Conservation (phyloP, 2,113 vertebrate genomes). For the Xenopus laevis region DNA sequence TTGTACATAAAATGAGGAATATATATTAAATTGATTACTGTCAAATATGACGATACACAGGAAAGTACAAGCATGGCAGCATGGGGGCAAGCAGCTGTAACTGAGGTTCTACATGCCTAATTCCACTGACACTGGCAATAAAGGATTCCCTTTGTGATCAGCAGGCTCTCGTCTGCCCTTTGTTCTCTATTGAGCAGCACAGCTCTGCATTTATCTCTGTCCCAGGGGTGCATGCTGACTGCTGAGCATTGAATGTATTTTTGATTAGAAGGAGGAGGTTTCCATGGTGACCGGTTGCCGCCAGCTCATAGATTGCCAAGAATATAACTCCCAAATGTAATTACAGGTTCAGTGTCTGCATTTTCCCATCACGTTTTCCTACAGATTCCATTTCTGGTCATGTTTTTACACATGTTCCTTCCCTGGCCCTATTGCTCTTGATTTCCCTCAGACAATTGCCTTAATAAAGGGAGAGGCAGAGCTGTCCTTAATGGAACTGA, state of each 20-base stretch:
- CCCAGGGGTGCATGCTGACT: constrained; percentile 47
- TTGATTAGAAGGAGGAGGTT: constrained; percentile 52
- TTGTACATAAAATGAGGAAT: too few species aligned
- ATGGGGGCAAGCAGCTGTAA: too few species aligned
- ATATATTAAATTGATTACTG: too few species aligned
- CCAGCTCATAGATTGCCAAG: background rate
- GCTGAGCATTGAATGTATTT: constrained; percentile 50
- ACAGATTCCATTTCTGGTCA: background rate
- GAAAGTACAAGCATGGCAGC: too few species aligned
- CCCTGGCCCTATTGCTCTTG: background rate
- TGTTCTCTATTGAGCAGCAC: background rate
- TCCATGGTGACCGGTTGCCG: constrained; percentile 59
- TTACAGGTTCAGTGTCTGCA: constrained; percentile 14
- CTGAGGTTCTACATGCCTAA: too few species aligned
- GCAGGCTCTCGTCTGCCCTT: constrained; percentile 30
- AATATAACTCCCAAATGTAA: constrained; percentile 43
- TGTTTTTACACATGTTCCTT: background rate
- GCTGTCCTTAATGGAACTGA: too few species aligned
- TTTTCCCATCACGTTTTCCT: background rate
- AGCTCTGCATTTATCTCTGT: constrained; percentile 14
- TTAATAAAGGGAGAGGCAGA: too few species aligned
- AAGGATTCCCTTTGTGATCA: background rate
- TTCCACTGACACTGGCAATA: background rate
- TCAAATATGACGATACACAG: too few species aligned
- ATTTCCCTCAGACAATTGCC: too few species aligned